Percentiles rank a stretch among this genome's conserved stretches.
phyloP scores from a whole-genome alignment of 1,140 invertebrate species.

The Chironomus striatipennis region DNA sequence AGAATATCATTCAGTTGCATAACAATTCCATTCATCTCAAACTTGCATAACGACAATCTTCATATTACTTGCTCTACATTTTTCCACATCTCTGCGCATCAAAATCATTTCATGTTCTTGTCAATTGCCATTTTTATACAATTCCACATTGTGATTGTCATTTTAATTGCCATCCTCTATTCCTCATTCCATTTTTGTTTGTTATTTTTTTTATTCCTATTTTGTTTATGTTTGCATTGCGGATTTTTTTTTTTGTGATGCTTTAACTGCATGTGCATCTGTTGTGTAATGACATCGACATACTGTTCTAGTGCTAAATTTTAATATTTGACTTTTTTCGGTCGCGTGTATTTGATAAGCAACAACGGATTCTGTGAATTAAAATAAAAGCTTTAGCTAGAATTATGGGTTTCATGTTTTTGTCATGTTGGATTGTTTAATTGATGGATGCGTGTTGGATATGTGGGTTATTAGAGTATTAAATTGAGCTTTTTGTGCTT shows the following conservation, averaged over 20 bases:
- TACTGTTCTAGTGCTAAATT: not conserved
- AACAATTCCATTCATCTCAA: too few relatives aligned
- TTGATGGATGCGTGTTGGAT: too few relatives aligned
- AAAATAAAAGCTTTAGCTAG: too few relatives aligned
- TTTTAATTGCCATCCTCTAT: conserved; percentile 13
- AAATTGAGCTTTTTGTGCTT: too few relatives aligned
- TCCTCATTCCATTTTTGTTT: not conserved
- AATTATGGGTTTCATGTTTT: too few relatives aligned
- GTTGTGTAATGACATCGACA: too few relatives aligned
- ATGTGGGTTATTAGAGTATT: too few relatives aligned
- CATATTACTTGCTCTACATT: not conserved
- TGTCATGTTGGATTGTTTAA: too few relatives aligned
- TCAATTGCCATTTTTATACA: not conserved
- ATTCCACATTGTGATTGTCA: not conserved
- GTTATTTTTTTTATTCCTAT: not conserved
- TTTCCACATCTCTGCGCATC: not conserved
- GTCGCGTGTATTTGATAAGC: not conserved
- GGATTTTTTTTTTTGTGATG: not conserved
- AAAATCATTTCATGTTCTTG: not conserved
- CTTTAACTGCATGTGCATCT: not conserved
- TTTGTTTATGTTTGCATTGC: not conserved
- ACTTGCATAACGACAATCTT: not conserved
- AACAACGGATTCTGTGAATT: too few relatives aligned
- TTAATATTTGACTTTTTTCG: not conserved
- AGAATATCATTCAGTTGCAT: too few relatives aligned